Evolutionary conservation across 1,140 invertebrate genomes (phyloP).

Genomic region (Micrasema minimum): DNA sequence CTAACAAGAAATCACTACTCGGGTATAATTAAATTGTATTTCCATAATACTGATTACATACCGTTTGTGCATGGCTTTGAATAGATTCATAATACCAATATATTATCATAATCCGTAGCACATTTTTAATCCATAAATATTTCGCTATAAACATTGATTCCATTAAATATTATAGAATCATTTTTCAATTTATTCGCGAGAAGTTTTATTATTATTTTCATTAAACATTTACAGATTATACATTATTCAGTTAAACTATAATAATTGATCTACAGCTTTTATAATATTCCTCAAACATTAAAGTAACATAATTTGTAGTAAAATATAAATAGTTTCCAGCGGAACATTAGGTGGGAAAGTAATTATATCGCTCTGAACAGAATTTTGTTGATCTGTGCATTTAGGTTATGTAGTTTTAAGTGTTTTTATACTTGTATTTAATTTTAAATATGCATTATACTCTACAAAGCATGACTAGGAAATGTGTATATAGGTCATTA

Average conservation of each 20-base stretch:
- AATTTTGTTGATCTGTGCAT: conserved; percentile 48
- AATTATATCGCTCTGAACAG: conserved; percentile 37
- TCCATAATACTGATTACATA: no score
- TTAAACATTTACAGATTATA: conserved; percentile 10
- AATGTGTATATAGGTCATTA: conserved; percentile 53
- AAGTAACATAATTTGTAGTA: conserved; percentile 26
- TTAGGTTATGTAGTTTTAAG: conserved; percentile 54
- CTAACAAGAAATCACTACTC: no score
- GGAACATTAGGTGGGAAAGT: conserved; percentile 41
- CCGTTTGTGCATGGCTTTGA: not conserved
- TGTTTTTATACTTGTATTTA: conserved; percentile 54
- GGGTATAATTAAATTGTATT: no score
- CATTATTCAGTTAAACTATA: conserved; percentile 19
- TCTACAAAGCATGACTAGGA: conserved; percentile 52
- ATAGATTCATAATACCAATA: conserved; percentile 9
- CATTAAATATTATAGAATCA: no score
- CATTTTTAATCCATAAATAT: conserved; percentile 13
- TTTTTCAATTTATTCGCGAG: no score
- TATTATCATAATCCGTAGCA: conserved; percentile 5
- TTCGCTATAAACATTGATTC: conserved; percentile 6
- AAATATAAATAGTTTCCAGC: conserved; percentile 31
- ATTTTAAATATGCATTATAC: conserved; percentile 50
- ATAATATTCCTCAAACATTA: conserved; percentile 28
- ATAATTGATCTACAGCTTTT: conserved; percentile 32
- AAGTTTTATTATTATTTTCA: conserved; percentile 3